A percentile compares a stretch with the other conserved stretches of the same genome.
Evolutionary conservation across 1,140 invertebrate species (phyloP).

Genomic region (Drosophila albomicans): DNA sequence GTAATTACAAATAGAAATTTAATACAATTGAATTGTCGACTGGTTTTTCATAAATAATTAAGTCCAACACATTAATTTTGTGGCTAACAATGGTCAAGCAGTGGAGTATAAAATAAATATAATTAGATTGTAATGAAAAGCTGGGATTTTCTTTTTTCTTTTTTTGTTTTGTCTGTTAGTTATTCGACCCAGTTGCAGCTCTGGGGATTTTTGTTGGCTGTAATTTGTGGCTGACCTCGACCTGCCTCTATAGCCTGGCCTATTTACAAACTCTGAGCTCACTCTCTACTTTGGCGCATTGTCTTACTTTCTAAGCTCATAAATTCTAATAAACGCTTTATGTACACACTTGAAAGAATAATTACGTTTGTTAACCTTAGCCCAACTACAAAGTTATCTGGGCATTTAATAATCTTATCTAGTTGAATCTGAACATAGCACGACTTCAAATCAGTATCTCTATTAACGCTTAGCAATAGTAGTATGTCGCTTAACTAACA

Average conservation of each 20-base stretch:
- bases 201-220: background rate
- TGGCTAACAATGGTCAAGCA: too few species aligned
- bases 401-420: conserved; percentile 7
- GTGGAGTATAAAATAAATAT: too few species aligned
- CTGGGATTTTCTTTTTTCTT: background rate
- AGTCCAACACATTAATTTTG: too few species aligned
- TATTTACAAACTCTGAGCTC: background rate
- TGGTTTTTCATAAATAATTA: background rate
- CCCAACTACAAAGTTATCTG: background rate
- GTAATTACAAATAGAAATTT: background rate
- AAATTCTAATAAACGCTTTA: background rate
- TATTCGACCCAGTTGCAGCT: background rate
- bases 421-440: background rate
- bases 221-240: background rate
- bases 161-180: background rate
- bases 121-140: background rate
- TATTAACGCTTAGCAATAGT: background rate
- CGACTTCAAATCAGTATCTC: background rate
- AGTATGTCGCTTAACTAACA: too few species aligned
- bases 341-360: background rate
- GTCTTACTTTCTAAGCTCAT: background rate
- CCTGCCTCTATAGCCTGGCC: background rate
- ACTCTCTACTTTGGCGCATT: background rate
- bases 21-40: background rate
- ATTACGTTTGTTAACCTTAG: background rate